Evolutionary conservation across 2,113 vertebrate species (phyloP).

Genomic region (Anoura caudifer): DNA sequence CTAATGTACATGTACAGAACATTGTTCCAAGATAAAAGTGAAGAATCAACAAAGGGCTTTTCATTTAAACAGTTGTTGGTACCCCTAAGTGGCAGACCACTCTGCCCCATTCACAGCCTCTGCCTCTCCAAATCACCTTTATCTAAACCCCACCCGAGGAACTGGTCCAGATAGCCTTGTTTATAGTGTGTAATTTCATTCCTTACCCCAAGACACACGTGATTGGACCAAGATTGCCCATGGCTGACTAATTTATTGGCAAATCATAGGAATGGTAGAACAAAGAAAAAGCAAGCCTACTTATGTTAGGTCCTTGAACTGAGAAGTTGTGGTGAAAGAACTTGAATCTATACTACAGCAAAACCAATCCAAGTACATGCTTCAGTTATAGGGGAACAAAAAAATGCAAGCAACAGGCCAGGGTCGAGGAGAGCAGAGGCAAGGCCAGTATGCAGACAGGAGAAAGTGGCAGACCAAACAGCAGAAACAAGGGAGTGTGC

Average conservation of each 20-base stretch:
- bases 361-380: background rate
- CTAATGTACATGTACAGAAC: background rate
- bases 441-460: background rate
- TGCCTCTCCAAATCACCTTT: background rate
- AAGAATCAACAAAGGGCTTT: background rate
- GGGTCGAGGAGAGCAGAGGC: accelerated
- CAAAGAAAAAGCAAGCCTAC: background rate
- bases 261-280: background rate
- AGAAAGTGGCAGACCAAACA: background rate
- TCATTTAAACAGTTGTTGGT: background rate
- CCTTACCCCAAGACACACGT: background rate
- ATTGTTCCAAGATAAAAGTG: background rate
- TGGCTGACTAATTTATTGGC: background rate
- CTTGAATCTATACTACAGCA: background rate
- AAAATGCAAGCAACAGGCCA: background rate
- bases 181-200: background rate
- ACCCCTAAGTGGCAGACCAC: background rate
- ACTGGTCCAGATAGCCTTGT: background rate
- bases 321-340: background rate
- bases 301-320: background rate
- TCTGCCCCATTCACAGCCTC: background rate
- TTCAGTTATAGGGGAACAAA: background rate
- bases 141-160: background rate
- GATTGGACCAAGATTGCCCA: background rate
- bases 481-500: background rate